A percentile compares a stretch with the other conserved stretches of the same genome.
Conservation (phyloP, 1,140 invertebrate species). For the Argopecten irradians region DNA sequence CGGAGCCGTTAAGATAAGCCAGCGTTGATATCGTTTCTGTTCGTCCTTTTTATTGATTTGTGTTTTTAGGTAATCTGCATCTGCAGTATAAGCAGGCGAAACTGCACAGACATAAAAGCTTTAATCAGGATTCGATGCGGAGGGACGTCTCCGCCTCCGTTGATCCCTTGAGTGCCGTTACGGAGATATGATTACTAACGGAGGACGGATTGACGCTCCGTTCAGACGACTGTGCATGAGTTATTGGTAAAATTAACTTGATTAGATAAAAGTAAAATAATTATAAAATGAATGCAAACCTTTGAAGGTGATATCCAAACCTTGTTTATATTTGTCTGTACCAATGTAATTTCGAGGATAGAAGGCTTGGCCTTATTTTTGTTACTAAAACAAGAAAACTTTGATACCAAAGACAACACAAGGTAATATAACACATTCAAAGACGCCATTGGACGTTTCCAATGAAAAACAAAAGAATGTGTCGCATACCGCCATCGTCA, state of each 20-base stretch:
- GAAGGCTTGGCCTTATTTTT: no score
- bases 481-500: no score
- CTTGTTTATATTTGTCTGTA: neutral
- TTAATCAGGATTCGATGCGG: neutral
- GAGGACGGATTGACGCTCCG: neutral
- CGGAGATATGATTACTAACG: neutral
- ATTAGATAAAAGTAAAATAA: neutral
- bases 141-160: neutral
- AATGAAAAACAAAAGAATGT: no score
- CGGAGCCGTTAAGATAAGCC: constrained; percentile 6
- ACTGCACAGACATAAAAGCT: neutral
- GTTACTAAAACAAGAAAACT: no score
- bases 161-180: neutral
- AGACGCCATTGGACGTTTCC: no score
- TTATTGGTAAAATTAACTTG: neutral
- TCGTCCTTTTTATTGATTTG: neutral
- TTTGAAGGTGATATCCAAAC: neutral
- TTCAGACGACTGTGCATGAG: neutral
- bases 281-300: neutral
- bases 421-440: no score
- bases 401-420: no score
- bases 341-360: no score
- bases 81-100: neutral
- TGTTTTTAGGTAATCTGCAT: neutral
- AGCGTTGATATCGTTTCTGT: neutral